Base-by-base conservation (phyloP, 2,113 vertebrate genomes). In the Chaetorhynchus papuensis region DNA sequence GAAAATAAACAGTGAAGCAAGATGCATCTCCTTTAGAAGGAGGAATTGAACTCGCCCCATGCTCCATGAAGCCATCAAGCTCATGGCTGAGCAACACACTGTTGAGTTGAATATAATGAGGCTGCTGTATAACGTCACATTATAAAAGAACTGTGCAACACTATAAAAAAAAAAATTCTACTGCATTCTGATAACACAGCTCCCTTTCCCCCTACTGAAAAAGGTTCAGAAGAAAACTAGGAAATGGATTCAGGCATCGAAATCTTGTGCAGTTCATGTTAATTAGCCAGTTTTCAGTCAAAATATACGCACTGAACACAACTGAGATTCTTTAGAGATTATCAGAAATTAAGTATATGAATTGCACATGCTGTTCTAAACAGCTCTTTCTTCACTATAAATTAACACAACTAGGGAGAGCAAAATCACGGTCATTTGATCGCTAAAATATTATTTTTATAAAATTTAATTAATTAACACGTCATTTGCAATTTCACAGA, bases 1-100 rank as follows among this genome's bases (percentile, higher is more conserved):
- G 71, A 88, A 85, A 93, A 88, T 50, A 96, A 90, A 52, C 87
- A 90, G 68, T 90, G 94, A 93, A 94, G 84, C 66, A 93, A 94
- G 87, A 88, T 91, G 71, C 66, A 94, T 52, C 47, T 86, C 66
- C 72, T 83, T 93, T 83, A 80, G 79, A 88, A 90, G 41, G 47
- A 88, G 85, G 71, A 90, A 95, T 90, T 85, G 86, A 95, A 88
- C 66, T 85, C 66, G 54, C 53, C 18, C 69, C 81, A 79, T 91
- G 77, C 30, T 94, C 75, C 91, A 90, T 61, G 75, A 87, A 93
- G 63, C 79, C 85, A 95, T 94, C 87, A 86, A 81, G 76, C 75
- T 94, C 79, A 93, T 74, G 60, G 68, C 72, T 94, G 82, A 87
- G 56, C 86, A 94, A 90, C 66, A 83, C 63, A 30, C 44, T 77